Conservation (phyloP, 2,113 vertebrate species). For the Perccottus glenii region DNA sequence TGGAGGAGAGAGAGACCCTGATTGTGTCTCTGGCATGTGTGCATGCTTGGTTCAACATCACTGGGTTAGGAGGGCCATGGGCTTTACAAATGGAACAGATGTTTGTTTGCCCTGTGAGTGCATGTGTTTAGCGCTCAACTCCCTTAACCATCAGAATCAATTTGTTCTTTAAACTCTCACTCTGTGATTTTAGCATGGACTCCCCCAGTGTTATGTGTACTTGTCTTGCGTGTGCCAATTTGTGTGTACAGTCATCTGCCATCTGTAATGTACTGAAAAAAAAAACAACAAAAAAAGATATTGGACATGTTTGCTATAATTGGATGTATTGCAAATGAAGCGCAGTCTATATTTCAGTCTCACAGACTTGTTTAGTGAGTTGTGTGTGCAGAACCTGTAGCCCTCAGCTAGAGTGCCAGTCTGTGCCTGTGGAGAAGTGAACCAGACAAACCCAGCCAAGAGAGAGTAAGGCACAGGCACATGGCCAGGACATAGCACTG, state of each 20-base stretch:
- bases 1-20: constrained; percentile 68
- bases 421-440: constrained; percentile 81
- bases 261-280: no score
- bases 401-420: constrained; percentile 80
- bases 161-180: constrained; percentile 45
- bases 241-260: background rate
- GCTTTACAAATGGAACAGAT: constrained; percentile 71
- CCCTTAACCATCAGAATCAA: constrained; percentile 60
- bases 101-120: constrained; percentile 69
- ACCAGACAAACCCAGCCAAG: constrained; percentile 75
- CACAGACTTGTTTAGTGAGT: constrained; percentile 70
- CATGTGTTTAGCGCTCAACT: constrained; percentile 50
- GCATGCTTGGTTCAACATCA: constrained; percentile 69
- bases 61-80: constrained; percentile 70
- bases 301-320: constrained; percentile 11
- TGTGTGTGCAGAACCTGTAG: constrained; percentile 70
- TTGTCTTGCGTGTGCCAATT: background rate
- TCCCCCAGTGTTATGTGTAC: constrained; percentile 24
- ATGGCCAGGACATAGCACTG: constrained; percentile 71
- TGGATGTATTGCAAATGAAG: constrained; percentile 24
- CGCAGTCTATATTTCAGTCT: constrained; percentile 51
- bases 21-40: constrained; percentile 66
- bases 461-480: constrained; percentile 70
- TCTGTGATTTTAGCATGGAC: constrained; percentile 44
- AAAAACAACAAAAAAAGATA: background rate